Conservation (phyloP, 2,888 invertebrate genomes). For the Euplexia lucipara region DNA sequence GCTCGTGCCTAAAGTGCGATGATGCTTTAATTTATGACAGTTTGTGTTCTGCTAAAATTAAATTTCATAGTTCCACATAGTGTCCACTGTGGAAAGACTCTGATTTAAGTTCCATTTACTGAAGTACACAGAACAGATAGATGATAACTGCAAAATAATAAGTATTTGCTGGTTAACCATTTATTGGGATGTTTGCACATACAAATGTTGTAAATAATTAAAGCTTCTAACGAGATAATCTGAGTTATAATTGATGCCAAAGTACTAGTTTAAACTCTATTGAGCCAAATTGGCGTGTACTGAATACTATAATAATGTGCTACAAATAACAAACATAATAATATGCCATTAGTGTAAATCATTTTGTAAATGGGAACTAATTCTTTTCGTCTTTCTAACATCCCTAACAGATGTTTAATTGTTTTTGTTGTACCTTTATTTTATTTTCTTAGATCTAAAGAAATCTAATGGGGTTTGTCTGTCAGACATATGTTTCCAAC, state of each 20-base stretch:
- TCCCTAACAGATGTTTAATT: slow-evolving; percentile 44
- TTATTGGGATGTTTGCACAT: slow-evolving; percentile 26
- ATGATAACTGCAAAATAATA: slow-evolving; percentile 8
- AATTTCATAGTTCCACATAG: slow-evolving; percentile 72
- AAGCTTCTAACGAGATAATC: slow-evolving; percentile 16
- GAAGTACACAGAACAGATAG: slow-evolving; percentile 24
- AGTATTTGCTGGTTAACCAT: slow-evolving; percentile 12
- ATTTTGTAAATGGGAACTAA: slow-evolving; percentile 58
- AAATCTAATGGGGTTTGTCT: slow-evolving; percentile 63
- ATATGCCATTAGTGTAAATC: slow-evolving; percentile 35
- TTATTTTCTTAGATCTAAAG: slow-evolving; percentile 64
- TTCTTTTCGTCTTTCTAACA: slow-evolving; percentile 51
- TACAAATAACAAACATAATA: slow-evolving; percentile 29
- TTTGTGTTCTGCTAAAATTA: slow-evolving; percentile 54
- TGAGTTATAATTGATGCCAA: slow-evolving; percentile 46
- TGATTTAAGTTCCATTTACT: slow-evolving; percentile 59
- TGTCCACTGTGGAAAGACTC: slow-evolving; percentile 46
- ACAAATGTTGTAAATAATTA: slow-evolving; percentile 5
- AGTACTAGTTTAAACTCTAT: slow-evolving; percentile 42
- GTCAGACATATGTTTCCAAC: slow-evolving; percentile 83
- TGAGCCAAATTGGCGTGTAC: slow-evolving; percentile 32
- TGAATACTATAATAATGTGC: slow-evolving; percentile 31
- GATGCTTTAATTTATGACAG: slow-evolving; percentile 66
- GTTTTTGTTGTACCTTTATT: slow-evolving; percentile 56
- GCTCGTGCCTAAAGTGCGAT: slow-evolving; percentile 81